Percentiles rank a stretch among this genome's conserved stretches.
These are phyloP conservation scores for Ceyx margarethae DNA, from an alignment of 2,113 vertebrate species.

Conservation along the genomic window DNA sequence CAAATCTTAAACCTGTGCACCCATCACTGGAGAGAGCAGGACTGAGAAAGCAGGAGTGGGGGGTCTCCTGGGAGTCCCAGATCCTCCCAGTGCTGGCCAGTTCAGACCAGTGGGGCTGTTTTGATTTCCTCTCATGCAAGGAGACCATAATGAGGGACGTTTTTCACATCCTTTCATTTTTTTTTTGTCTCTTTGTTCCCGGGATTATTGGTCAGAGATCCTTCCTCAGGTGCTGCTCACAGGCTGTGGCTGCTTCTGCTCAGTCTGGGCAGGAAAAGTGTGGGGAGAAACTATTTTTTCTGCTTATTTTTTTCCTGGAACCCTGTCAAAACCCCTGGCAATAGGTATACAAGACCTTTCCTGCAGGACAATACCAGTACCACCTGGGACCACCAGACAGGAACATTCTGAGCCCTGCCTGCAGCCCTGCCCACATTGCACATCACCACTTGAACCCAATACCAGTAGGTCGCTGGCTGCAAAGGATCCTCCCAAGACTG, in stretches of 20 bases:
- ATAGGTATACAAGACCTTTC: background rate
- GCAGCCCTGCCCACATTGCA: background rate
- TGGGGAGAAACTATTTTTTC: background rate
- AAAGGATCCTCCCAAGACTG: fast-evolving
- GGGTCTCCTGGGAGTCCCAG: background rate
- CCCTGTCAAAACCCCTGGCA: background rate
- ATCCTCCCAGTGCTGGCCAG: background rate
- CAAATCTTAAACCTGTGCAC: fast-evolving
- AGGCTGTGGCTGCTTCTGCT: fast-evolving
- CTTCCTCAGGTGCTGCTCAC: fast-evolving
- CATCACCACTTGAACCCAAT: fast-evolving
- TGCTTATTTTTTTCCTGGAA: background rate
- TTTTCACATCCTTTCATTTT: background rate
- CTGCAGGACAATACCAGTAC: background rate
- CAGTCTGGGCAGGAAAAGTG: fast-evolving
- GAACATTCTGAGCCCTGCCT: background rate
- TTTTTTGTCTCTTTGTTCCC: background rate
- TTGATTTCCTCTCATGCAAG: background rate
- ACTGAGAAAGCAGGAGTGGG: background rate
- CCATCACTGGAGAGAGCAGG: background rate
- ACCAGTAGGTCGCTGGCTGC: background rate
- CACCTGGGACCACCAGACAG: background rate
- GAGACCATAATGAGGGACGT: background rate
- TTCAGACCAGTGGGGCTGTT: background rate
- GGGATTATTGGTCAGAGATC: background rate